A percentile compares a stretch with the other conserved stretches of the same genome.
Evolutionary conservation across 2,113 vertebrate genomes (phyloP).

Genomic region (Penelope pileata): DNA sequence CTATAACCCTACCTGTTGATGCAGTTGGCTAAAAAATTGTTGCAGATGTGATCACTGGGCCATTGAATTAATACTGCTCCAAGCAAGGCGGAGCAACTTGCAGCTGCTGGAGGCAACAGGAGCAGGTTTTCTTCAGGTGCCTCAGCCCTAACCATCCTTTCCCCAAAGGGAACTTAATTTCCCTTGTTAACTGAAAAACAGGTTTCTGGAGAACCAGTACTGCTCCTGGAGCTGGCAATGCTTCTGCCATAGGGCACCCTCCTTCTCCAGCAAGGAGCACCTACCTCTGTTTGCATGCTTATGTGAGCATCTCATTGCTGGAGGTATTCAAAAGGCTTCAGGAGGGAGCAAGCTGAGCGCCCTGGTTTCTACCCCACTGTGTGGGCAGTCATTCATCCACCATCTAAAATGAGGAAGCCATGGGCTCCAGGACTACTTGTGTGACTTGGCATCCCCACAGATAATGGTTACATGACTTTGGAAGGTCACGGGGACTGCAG

Average conservation of each 20-base stretch:
- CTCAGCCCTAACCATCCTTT: neutral
- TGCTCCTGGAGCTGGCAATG: neutral
- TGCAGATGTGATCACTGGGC: neutral
- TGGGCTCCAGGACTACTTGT: neutral
- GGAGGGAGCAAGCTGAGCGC: neutral
- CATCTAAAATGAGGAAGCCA: accelerated
- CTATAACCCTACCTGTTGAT: neutral
- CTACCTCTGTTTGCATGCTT: neutral
- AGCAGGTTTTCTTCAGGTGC: neutral
- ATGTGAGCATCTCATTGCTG: neutral
- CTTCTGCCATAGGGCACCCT: neutral
- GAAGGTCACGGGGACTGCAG: neutral
- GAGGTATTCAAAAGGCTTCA: neutral
- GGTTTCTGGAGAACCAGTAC: neutral
- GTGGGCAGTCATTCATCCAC: neutral
- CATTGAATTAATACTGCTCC: neutral
- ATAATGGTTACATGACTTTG: accelerated
- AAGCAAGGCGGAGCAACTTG: neutral
- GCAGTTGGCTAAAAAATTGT: neutral
- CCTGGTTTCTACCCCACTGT: neutral
- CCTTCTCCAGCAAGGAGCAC: neutral
- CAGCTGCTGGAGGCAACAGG: neutral
- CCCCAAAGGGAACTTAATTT: neutral
- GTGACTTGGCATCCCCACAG: neutral
- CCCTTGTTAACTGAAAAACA: neutral